Base-by-base conservation (phyloP, 1,140 invertebrate genomes). In the Drosophila novamexicana region DNA sequence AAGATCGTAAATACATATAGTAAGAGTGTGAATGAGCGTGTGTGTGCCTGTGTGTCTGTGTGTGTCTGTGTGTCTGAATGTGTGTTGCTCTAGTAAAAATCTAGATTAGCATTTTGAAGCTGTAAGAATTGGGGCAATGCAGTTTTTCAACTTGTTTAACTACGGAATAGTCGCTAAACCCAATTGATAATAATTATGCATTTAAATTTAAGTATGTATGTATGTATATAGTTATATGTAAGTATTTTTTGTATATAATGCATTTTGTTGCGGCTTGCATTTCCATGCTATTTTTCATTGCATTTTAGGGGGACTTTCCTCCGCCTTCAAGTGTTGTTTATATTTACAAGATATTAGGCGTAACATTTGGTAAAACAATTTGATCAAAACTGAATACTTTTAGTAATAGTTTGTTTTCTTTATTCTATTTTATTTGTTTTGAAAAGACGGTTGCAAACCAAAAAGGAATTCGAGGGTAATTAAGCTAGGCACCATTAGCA, bases 1-100 rank as follows among this genome's bases (percentile, higher is more conserved):
- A 84, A 69, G 81, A 84, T 84, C 81, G 81, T 77, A 83, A 86
- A 88, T 86, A 86, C 76, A 88, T 88, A 81, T 82, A 79, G 74
- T 64, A 62, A 52, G 62, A 58, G 42, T 79, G 70, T 80, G 53
- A 52, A 49, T 47, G 37, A 64, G 56, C 64, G 53, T 82, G 67
- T 72, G 16, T 70, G 39, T 66, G 52, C 75, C 8, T 67, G 44
- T 77, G 0, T 63, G 42, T 64, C 66, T 74, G 50, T 50, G 9
- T 62, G 32, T 53, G 32, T 69, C 39, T 76, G 49, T 78, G 58
- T 82, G 67, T 72, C 22, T 29, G 22, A 29, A 29, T 5, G 16
- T 70, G 42, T 66, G 65, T 70, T 49, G 61, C 68, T 65, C 75
- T 68, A 79, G 77, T 88, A 88, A 86, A 86, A 88, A 77, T 86